These are phyloP conservation scores for Drosophila acutilabella DNA, from an alignment of 2,888 invertebrate species.

Conservation along the genomic window DNA sequence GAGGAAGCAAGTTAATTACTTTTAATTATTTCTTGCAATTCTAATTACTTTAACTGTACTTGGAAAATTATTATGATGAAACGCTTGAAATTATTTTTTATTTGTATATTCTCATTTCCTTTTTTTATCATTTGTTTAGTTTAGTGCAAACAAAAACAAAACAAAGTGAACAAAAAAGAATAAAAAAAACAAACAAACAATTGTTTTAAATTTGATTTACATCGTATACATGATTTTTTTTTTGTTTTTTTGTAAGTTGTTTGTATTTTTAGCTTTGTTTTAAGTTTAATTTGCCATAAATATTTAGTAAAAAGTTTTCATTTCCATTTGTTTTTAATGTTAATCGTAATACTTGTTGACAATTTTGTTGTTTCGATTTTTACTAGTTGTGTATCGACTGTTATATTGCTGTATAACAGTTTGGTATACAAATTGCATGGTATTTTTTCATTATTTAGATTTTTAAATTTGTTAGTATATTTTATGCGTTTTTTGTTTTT, in stretches of 20 bases:
- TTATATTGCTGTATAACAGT: conserved; percentile 53
- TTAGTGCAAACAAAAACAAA: conserved; percentile 20
- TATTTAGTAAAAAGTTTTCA: conserved; percentile 49
- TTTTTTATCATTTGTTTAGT: not conserved
- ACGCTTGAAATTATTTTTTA: conserved; percentile 15
- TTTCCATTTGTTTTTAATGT: conserved; percentile 6
- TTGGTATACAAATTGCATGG: conserved; percentile 54
- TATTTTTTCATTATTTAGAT: conserved; percentile 2
- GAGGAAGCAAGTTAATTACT: conserved; percentile 59
- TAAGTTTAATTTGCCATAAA: conserved; percentile 49
- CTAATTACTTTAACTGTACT: conserved; percentile 14
- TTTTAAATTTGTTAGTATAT: not conserved
- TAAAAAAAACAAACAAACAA: conserved; percentile 22
- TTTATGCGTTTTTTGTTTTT: conserved; percentile 5
- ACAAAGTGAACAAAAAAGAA: conserved; percentile 18
- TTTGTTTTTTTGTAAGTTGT: conserved; percentile 17
- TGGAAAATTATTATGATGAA: conserved; percentile 23
- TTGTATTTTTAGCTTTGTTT: conserved; percentile 15
- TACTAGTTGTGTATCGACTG: conserved; percentile 28
- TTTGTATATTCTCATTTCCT: not conserved
- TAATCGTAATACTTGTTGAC: conserved; percentile 59
- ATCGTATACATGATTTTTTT: conserved; percentile 64
- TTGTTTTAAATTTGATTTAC: conserved; percentile 65
- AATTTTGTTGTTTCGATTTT: conserved; percentile 20
- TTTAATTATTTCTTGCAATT: conserved; percentile 41